These are phyloP conservation scores for Enteromius viviparus DNA, from an alignment of 2,797 vertebrate species.

Conservation along the genomic window DNA sequence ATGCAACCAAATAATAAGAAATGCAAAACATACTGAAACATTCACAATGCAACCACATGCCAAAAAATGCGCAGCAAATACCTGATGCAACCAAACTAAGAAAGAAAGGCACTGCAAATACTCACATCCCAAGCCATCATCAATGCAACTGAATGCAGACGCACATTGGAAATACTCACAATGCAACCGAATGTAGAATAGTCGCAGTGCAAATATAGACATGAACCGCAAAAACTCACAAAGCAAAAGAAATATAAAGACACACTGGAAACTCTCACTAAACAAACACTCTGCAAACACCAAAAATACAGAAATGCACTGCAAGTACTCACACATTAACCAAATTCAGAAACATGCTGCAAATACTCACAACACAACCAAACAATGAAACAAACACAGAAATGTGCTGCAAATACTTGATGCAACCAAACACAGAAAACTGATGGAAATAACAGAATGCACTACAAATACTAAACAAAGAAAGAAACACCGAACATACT, in stretches of 20 bases:
- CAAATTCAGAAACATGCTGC: background rate
- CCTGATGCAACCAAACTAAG: no score
- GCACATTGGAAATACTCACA: no score
- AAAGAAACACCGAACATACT: background rate
- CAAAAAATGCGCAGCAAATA: background rate
- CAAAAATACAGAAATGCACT: background rate
- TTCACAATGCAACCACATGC: background rate
- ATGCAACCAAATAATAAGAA: background rate
- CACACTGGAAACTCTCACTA: background rate
- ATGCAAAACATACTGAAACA: background rate
- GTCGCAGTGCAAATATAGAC: background rate
- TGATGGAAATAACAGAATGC: background rate
- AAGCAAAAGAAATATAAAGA: no score
- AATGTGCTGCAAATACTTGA: background rate
- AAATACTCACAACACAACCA: background rate
- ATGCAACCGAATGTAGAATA: background rate
- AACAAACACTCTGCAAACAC: background rate
- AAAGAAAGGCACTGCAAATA: background rate
- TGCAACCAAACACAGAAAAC: no score
- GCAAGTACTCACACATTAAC: background rate
- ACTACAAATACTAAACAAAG: background rate
- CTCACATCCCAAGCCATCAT: no score
- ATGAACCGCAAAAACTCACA: background rate
- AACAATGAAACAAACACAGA: background rate
- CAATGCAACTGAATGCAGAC: no score